phyloP scores from a whole-genome alignment of 2,888 invertebrate genomes.

The Penaeus monodon region DNA sequence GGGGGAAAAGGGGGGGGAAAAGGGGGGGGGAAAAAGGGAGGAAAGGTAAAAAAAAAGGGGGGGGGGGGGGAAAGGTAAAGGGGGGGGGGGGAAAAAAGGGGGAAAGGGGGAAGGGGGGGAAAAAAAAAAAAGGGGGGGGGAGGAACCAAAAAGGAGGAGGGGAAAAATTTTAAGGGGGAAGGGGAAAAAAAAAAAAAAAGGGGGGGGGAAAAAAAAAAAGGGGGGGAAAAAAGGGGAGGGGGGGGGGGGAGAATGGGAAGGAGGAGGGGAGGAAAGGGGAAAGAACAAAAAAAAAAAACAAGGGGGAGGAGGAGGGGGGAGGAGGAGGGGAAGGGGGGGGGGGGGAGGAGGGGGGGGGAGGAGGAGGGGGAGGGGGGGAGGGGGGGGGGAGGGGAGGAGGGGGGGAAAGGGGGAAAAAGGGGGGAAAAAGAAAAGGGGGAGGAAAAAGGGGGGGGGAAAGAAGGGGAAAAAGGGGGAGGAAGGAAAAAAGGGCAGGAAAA shows the following conservation, averaged over 20 bases:
- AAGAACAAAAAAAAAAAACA: too few relatives aligned
- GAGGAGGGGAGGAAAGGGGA: too few relatives aligned
- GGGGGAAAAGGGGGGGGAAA: background rate
- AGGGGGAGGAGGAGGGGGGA: too few relatives aligned
- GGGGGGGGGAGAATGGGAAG: background rate
- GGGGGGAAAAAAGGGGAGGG: background rate
- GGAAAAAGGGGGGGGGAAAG: too few relatives aligned
- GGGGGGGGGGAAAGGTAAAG: background rate
- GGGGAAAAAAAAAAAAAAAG: background rate
- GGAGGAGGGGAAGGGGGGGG: background rate
- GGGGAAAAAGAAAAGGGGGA: too few relatives aligned
- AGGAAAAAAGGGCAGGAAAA: background rate
- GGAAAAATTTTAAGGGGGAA: background rate
- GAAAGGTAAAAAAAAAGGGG: background rate
- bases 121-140: background rate
- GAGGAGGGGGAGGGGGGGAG: background rate
- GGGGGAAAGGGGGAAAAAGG: background rate
- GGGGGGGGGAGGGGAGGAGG: background rate
- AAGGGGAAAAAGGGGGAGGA: too few relatives aligned
- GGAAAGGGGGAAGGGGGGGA: background rate
- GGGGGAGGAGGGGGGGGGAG: background rate
- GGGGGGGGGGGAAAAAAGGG: background rate
- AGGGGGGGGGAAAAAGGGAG: background rate
- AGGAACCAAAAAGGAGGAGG: background rate
- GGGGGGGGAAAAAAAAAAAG: background rate